Evolutionary conservation across 2,113 vertebrate species (phyloP).

Genomic region (Thamnophis sirtalis): DNA sequence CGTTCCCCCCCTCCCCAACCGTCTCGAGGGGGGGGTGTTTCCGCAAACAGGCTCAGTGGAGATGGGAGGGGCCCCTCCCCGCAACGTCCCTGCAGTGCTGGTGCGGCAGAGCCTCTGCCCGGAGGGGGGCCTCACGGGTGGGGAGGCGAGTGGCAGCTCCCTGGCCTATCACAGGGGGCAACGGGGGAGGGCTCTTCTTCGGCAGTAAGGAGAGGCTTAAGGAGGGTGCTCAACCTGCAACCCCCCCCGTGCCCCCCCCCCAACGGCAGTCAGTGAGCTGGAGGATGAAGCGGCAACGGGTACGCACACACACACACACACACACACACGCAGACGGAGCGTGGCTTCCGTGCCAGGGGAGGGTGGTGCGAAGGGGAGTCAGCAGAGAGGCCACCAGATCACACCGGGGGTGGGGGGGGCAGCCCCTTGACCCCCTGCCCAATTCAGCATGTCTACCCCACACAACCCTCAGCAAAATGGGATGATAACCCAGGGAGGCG

Average conservation of each 20-base stretch:
- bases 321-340: no score
- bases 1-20: neutral
- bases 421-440: neutral
- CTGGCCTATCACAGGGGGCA: neutral
- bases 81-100: neutral
- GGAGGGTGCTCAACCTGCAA: neutral
- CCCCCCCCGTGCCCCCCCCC: accelerated
- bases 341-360: neutral
- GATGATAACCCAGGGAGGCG: neutral
- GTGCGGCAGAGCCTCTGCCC: neutral
- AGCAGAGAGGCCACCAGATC: neutral
- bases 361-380: neutral
- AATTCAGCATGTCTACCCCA: neutral
- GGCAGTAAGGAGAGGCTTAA: neutral
- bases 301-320: neutral
- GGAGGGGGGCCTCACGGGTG: neutral
- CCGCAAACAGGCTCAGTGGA: neutral
- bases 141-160: neutral
- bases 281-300: neutral
- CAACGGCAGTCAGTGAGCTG: neutral
- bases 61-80: accelerated
- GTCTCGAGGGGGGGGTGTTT: neutral
- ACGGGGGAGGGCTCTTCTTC: neutral
- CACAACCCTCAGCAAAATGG: neutral
- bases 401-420: neutral